Evolutionary conservation across 1,140 invertebrate species (phyloP).

Genomic region (Epicauta chinensis): DNA sequence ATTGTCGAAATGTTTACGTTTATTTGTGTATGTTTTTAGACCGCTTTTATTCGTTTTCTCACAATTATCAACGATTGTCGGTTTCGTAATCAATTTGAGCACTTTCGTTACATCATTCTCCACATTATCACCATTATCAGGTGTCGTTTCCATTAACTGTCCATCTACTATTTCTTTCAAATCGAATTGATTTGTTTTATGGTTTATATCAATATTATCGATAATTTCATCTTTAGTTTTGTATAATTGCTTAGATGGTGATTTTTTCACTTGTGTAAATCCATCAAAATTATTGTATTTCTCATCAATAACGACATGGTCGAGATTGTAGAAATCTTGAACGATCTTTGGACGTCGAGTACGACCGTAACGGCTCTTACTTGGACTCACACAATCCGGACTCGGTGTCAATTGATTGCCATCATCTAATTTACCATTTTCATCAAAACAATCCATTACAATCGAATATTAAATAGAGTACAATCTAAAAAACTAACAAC

Average conservation of each 20-base stretch:
- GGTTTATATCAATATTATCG: constrained; percentile 1
- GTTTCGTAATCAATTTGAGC: constrained; percentile 26
- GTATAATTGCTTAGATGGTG: not conserved
- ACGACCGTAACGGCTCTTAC: constrained; percentile 5
- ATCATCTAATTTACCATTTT: no score
- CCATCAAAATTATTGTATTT: not conserved
- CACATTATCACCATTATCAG: constrained; percentile 1
- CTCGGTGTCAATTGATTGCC: no score
- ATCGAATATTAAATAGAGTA: no score
- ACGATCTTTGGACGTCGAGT: not conserved
- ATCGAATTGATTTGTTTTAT: not conserved
- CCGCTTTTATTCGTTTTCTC: constrained; percentile 4
- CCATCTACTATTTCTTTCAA: not conserved
- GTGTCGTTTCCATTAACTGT: no score
- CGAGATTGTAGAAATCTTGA: constrained; percentile 6
- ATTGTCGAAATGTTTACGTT: constrained; percentile 21
- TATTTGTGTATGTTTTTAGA: constrained; percentile 28
- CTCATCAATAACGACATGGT: constrained; percentile 1
- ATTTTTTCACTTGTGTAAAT: no score
- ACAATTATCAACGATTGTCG: constrained; percentile 1
- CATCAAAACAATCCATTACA: no score
- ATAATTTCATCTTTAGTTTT: constrained; percentile 8
- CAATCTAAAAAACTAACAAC: no score
- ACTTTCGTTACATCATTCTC: constrained; percentile 24
- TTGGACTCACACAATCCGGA: no score